Evolutionary conservation across 2,797 vertebrate species (phyloP).

Genomic region (Lutjanus campechanus): DNA sequence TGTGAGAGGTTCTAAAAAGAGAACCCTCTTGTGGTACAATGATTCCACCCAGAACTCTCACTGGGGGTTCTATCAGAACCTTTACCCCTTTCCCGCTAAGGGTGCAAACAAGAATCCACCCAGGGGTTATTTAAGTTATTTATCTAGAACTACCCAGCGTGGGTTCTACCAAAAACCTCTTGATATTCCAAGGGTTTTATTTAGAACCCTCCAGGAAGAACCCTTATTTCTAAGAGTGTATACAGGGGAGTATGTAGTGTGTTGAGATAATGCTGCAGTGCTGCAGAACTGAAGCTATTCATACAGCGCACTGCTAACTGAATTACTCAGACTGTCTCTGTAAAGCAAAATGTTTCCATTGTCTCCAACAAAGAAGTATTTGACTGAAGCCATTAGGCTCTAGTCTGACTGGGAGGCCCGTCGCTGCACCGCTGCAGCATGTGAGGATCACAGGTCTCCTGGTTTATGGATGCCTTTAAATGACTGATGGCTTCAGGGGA

Average conservation of each 20-base stretch:
- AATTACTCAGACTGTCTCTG: slow-evolving; percentile 46
- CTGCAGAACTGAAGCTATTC: slow-evolving; percentile 38
- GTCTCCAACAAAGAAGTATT: slow-evolving; percentile 65
- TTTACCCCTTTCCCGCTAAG: too few relatives aligned
- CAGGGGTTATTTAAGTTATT: too few relatives aligned
- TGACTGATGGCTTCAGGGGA: slow-evolving; percentile 48
- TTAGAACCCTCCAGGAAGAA: too few relatives aligned
- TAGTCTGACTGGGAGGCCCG: slow-evolving; percentile 22
- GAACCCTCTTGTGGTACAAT: too few relatives aligned
- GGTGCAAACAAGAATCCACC: too few relatives aligned
- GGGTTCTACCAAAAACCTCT: too few relatives aligned
- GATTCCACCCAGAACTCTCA: too few relatives aligned
- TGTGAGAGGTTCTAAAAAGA: too few relatives aligned
- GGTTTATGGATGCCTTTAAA: slow-evolving; percentile 46
- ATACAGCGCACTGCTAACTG: slow-evolving; percentile 25
- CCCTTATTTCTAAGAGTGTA: too few relatives aligned
- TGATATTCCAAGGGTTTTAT: too few relatives aligned
- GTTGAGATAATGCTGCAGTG: slow-evolving; percentile 10
- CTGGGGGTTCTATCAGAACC: too few relatives aligned
- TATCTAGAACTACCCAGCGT: too few relatives aligned
- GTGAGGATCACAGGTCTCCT: slow-evolving; percentile 72
- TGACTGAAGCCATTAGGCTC: slow-evolving; percentile 44
- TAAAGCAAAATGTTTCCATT: slow-evolving; percentile 60
- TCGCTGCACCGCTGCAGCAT: slow-evolving; percentile 52
- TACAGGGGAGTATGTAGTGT: background rate